Evolutionary conservation across 2,113 vertebrate genomes (phyloP).

Genomic region (Erythrolamprus reginae): DNA sequence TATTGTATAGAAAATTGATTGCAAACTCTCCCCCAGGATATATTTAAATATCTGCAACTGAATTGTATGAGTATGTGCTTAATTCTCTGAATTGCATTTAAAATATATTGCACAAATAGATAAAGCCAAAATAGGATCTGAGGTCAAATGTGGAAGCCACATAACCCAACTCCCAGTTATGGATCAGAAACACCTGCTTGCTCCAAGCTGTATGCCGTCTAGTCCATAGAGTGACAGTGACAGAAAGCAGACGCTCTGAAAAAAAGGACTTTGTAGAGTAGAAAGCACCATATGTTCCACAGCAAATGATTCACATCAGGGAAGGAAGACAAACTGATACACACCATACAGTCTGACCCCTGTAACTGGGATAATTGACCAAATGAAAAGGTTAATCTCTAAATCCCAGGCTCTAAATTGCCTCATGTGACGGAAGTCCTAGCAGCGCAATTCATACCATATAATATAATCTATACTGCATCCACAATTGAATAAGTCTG

Average conservation of each 20-base stretch:
- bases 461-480: not conserved
- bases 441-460: not conserved
- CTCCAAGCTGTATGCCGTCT: not conserved
- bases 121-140: not conserved
- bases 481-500: not conserved
- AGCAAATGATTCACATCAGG: not conserved
- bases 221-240: not conserved
- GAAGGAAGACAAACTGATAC: not conserved
- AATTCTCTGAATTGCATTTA: not conserved
- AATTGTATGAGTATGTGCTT: not conserved
- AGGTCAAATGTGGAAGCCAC: not conserved
- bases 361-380: not conserved
- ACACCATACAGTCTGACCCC: not conserved
- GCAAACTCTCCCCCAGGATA: not conserved
- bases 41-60: not conserved
- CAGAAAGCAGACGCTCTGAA: not conserved
- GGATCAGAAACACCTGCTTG: not conserved
- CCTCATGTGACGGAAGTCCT: not conserved
- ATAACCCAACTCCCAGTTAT: not conserved
- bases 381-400: not conserved
- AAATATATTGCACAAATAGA: not conserved
- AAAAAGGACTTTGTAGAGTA: not conserved
- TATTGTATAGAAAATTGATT: not conserved
- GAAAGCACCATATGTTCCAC: not conserved
- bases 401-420: not conserved